Base-by-base conservation (phyloP, 2,797 vertebrate species). In the Hapalemur alaotrensis region DNA sequence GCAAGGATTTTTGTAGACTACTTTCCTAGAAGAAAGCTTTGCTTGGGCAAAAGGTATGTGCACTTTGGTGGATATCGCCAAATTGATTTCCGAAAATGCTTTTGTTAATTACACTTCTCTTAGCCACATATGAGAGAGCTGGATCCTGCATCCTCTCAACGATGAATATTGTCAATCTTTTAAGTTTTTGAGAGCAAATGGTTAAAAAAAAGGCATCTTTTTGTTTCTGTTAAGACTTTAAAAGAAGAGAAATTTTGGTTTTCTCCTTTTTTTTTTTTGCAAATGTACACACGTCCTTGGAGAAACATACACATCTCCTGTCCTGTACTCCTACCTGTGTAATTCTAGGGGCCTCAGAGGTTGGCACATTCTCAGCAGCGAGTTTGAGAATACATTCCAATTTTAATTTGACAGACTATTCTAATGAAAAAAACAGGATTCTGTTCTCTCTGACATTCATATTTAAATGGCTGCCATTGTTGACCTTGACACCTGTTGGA, bases 351-450 rank as follows among this genome's bases (percentile, higher is more conserved):
- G 35, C 52, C 43, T 67, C 54, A 25, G 17, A 72, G 9, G 54
- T 76, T 61, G 32, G n/a, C 23, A 50, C 1, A 4, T 12, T 91
- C 38, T 89, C 50, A 75, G 17, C 28, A 69, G 67, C 48, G 65
- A 61, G n/a, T 72, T 81, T 90, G n/a, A 69, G 23, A 61, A 65
- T 4, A 75, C 6, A 0, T 88, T 61, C n/a, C 59, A 23, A 72
- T 93, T 96, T 43, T 63, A 89, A 50, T 93, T 89, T 65, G 48
- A 52, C 32, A 57, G 65, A 65, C 22, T 69, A 10, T 88, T 95
- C 9, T 70, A 76, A 43, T 57, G 25, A 46, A 87, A 89, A 35
- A 89, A 23, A 43, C n/a, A 61, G n/a, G 30, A 52, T 65, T 95
- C 79, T 52, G 13, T 70, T 75, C 76, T 95, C 61, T 87, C 75